These are phyloP conservation scores for Harmothoe impar DNA, from an alignment of 2,888 invertebrate species.

Conservation along the genomic window DNA sequence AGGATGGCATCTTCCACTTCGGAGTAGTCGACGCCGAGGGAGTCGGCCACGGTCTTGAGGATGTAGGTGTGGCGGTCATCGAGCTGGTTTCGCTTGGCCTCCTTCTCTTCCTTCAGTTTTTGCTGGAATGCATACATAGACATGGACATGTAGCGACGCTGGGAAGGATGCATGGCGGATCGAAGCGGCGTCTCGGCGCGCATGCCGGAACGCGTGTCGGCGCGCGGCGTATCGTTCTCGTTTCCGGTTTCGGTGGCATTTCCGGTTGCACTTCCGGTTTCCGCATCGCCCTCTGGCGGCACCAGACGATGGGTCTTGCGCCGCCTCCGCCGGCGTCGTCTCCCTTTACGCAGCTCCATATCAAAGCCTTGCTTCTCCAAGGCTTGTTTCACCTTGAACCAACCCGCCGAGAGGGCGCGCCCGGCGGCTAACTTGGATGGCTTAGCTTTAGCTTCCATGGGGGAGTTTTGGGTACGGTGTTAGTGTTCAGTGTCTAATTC, in stretches of 20 bases:
- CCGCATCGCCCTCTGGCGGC: background rate
- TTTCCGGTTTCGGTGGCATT: background rate
- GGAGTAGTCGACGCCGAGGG: conserved; percentile 80
- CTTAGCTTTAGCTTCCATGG: no score
- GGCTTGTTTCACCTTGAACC: background rate
- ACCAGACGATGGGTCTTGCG: background rate
- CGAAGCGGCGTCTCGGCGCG: background rate
- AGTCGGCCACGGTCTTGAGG: conserved; percentile 82
- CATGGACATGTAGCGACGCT: background rate
- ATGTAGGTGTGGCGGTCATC: conserved; percentile 83
- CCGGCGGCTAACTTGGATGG: no score
- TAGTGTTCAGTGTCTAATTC: no score
- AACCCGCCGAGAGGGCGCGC: background rate
- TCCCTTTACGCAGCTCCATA: background rate
- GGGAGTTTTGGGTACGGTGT: no score
- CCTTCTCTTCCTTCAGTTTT: conserved; percentile 83
- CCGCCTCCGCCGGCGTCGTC: background rate
- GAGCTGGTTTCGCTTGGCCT: conserved; percentile 81
- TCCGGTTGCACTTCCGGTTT: background rate
- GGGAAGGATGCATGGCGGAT: background rate
- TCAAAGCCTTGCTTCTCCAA: conserved; percentile 14
- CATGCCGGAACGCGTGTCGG: background rate
- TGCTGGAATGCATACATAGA: conserved; percentile 76
- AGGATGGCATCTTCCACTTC: conserved; percentile 83
- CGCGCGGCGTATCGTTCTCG: background rate